phyloP scores from a whole-genome alignment of 2,888 invertebrate species.

The Deladenus siricidicola region DNA sequence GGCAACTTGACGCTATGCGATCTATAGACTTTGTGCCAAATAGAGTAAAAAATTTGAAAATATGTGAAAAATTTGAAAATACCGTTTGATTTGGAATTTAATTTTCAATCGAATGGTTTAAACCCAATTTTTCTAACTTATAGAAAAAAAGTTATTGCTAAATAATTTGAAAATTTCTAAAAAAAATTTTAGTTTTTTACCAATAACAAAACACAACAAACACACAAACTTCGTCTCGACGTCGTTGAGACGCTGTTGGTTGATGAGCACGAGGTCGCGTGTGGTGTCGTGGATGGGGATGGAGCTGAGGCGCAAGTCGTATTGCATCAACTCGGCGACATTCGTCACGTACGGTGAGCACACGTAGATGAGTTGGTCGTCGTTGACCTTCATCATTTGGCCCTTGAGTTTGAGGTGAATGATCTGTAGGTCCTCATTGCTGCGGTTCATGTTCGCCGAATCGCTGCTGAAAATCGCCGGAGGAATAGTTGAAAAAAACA shows the following conservation, averaged over 20 bases:
- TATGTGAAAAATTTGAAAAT: no score
- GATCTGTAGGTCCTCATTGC: slow-evolving; percentile 1
- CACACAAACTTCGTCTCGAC: slow-evolving; percentile 52
- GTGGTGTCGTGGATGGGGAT: slow-evolving; percentile 53
- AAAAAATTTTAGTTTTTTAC: background rate
- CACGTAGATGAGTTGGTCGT: slow-evolving; percentile 6
- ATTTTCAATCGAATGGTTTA: no score
- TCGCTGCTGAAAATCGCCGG: no score
- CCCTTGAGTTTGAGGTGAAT: slow-evolving; percentile 18
- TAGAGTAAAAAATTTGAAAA: no score
- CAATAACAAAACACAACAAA: background rate
- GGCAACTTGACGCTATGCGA: no score
- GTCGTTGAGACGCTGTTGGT: slow-evolving; percentile 49
- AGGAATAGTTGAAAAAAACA: no score
- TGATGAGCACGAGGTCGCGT: slow-evolving; percentile 49
- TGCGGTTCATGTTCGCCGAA: background rate
- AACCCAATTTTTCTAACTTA: no score
- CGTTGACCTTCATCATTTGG: slow-evolving; percentile 16
- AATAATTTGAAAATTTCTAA: no score
- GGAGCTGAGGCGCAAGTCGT: slow-evolving; percentile 40
- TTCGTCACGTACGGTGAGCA: slow-evolving; percentile 51
- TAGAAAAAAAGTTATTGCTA: no score
- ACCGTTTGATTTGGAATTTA: no score
- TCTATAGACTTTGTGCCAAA: no score
- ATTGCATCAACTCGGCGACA: slow-evolving; percentile 47